These are phyloP conservation scores for Python bivittatus DNA, from an alignment of 2,113 vertebrate genomes.

Conservation along the genomic window DNA sequence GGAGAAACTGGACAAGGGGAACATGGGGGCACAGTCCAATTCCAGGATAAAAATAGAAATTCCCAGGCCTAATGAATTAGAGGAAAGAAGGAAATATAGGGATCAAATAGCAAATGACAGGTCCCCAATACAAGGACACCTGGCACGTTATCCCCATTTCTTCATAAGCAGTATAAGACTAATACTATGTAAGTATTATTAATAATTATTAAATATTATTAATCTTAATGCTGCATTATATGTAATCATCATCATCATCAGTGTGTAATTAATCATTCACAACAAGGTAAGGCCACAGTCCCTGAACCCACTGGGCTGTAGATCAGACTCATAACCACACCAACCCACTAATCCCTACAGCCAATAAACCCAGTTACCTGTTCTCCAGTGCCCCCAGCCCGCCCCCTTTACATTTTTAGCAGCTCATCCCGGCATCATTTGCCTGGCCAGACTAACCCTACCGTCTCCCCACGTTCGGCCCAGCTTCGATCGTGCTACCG, in stretches of 20 bases:
- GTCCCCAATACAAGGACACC: neutral
- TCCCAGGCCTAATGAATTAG: neutral
- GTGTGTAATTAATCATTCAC: neutral
- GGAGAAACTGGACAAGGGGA: conserved; percentile 19
- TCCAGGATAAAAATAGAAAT: neutral
- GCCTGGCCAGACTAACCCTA: neutral
- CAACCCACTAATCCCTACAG: too few relatives aligned
- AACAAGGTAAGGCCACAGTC: neutral
- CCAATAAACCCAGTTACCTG: neutral
- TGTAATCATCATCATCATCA: neutral
- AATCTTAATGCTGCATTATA: neutral
- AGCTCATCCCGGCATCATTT: neutral
- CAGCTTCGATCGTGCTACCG: rapidly evolving
- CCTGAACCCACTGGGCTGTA: neutral
- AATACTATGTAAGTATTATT: neutral
- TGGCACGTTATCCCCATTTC: neutral
- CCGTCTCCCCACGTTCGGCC: neutral
- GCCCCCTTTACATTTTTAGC: neutral
- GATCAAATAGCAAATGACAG: neutral
- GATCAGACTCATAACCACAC: neutral
- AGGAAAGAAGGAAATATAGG: neutral
- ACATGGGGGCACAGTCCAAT: conserved; percentile 25
- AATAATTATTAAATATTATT: neutral
- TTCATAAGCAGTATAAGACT: neutral
- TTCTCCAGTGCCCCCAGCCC: neutral